Evolutionary conservation across 2,888 invertebrate species (phyloP), one percentile per base, ranked within the genome.

Genomic region (Pycnomerus fuliginosus): DNA sequence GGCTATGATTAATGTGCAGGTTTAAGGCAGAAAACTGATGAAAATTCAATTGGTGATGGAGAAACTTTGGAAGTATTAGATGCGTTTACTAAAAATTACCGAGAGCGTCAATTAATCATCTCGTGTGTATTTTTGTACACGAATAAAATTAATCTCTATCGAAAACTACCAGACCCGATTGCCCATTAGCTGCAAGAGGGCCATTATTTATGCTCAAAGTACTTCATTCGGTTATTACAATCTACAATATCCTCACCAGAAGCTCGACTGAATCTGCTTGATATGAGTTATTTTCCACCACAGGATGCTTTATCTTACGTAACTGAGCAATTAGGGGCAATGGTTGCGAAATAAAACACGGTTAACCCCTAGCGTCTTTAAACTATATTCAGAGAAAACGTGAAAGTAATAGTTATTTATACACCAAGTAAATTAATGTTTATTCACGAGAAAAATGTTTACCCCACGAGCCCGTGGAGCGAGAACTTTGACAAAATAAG

Each of bases 221-320:
- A 44, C 52, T 49, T 55, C 56, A 60, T 60, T 57, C 57, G 58
- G 60, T 58, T 56, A 58, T 60, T 55, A 60, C 53, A 48, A 44
- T 53, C 52, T 53, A 42, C 53, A 51, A 52, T 52, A 52, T 48
- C 51, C 42, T 44, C 50, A 45, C 51, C 53, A 55, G 56, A 56
- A 55, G 52, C 55, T 48, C 44, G 40, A 50, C 30, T 46, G 37
- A 50, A 24, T 36, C 29, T 37, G 30, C 16, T 35, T n/a, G 13
- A 35, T 20, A 7, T 20, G 25, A 35, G 30, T 29, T 30, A 38
- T 38, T 38, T 38, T 38, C 30, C 38, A 38, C 38, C 30, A 23
- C 30, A 38, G n/a, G n/a, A 38, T 23, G 23, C 28, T 20, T 14
- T 38, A 17, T 23, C 23, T 38, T 38, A 30, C 22, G 16, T 8